Evolutionary conservation across 2,888 invertebrate species (phyloP).

Genomic region (Caenorhabditis wallacei): DNA sequence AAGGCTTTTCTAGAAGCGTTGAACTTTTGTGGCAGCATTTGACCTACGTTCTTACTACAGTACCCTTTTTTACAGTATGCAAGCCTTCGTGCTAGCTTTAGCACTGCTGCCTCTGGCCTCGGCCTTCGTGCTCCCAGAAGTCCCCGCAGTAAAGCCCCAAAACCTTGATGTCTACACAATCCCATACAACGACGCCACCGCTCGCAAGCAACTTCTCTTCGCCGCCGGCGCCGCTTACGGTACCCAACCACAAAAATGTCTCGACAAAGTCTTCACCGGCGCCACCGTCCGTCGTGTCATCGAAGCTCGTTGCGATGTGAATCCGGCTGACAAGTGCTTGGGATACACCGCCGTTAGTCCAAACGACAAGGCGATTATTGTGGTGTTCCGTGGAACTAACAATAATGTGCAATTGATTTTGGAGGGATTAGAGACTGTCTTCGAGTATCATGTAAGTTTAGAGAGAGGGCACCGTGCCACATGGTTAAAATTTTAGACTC

Average conservation of each 20-base stretch:
- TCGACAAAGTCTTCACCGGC: slow-evolving; percentile 57
- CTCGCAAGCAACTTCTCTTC: slow-evolving; percentile 58
- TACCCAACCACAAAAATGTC: slow-evolving; percentile 53
- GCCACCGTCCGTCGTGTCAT: slow-evolving; percentile 44
- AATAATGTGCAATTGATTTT: slow-evolving; percentile 69
- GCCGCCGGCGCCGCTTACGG: slow-evolving; percentile 67
- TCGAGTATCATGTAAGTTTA: slow-evolving; percentile 63
- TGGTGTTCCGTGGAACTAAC: slow-evolving; percentile 73
- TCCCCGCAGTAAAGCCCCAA: slow-evolving; percentile 1
- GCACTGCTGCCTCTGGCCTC: slow-evolving; percentile 41
- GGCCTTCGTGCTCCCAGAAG: slow-evolving; percentile 43
- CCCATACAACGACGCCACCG: slow-evolving; percentile 55
- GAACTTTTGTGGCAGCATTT: neutral
- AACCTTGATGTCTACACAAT: slow-evolving; percentile 54
- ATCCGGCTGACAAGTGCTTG: slow-evolving; percentile 61
- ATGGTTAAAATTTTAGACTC: slow-evolving; percentile 49
- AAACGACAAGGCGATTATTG: slow-evolving; percentile 71
- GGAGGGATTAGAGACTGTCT: slow-evolving; percentile 70
- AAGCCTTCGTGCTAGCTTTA: slow-evolving; percentile 36
- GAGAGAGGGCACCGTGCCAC: neutral
- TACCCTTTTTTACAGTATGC: slow-evolving; percentile 27
- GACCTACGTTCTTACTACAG: too few relatives aligned
- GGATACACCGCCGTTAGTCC: slow-evolving; percentile 71
- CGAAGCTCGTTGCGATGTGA: slow-evolving; percentile 52
- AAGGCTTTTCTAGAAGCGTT: neutral